Evolutionary conservation across 1,140 invertebrate species (phyloP).

Genomic region (Philotrypesis tridentata): DNA sequence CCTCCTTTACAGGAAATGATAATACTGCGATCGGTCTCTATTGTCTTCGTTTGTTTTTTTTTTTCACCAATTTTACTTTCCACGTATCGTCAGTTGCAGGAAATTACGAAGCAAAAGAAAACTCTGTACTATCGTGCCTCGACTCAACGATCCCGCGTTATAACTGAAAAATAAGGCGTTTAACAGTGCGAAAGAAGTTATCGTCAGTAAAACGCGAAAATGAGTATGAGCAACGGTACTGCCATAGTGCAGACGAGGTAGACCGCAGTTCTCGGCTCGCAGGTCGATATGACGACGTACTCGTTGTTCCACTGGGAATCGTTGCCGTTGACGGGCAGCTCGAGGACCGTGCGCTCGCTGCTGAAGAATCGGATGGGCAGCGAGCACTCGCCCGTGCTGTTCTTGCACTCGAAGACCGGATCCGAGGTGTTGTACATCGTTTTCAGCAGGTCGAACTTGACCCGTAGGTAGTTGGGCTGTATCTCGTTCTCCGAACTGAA

Average conservation of each 20-base stretch:
- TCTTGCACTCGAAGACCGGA: constrained; percentile 75
- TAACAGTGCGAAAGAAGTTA: not conserved
- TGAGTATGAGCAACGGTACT: constrained; percentile 81
- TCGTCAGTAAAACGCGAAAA: constrained; percentile 81
- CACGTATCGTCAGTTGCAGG: too few relatives aligned
- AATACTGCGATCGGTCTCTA: too few relatives aligned
- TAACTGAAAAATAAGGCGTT: too few relatives aligned
- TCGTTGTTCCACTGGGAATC: constrained; percentile 83
- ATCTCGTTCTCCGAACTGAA: constrained; percentile 88
- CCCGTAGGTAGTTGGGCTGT: constrained; percentile 79
- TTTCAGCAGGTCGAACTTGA: constrained; percentile 81
- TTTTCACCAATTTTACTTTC: too few relatives aligned
- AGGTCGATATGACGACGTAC: constrained; percentile 82
- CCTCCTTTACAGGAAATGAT: too few relatives aligned
- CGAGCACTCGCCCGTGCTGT: constrained; percentile 78
- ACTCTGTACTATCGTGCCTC: too few relatives aligned
- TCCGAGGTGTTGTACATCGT: constrained; percentile 79
- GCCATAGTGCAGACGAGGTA: constrained; percentile 82
- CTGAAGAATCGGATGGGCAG: constrained; percentile 81
- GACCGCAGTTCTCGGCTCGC: constrained; percentile 81
- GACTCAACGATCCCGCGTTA: not conserved
- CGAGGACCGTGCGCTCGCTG: constrained; percentile 78
- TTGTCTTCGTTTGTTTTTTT: too few relatives aligned
- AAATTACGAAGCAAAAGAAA: too few relatives aligned
- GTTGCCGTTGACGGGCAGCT: constrained; percentile 76